Evolutionary conservation across 2,797 vertebrate genomes (phyloP).

Genomic region (Cossypha caffra): DNA sequence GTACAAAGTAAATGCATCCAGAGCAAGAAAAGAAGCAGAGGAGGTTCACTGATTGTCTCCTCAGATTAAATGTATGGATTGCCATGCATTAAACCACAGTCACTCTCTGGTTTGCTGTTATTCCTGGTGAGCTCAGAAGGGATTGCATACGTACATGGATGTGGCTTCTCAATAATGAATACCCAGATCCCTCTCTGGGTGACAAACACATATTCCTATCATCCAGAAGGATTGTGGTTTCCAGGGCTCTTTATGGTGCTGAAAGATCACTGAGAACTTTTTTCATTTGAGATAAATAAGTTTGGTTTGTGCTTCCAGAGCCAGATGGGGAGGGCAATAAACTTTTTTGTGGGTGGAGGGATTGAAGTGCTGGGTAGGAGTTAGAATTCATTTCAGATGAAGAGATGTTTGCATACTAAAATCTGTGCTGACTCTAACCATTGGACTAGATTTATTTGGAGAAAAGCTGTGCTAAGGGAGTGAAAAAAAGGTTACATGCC

Average conservation of each 20-base stretch:
- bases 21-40: neutral
- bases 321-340: neutral
- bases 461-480: neutral
- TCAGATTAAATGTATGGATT: neutral
- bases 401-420: neutral
- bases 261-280: neutral
- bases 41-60: neutral
- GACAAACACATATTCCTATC: neutral
- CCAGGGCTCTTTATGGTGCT: neutral
- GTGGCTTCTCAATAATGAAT: neutral
- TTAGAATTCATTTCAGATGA: constrained; percentile 11
- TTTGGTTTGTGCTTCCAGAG: neutral
- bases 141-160: rapidly evolving
- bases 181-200: neutral
- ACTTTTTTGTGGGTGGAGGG: neutral
- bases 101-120: neutral
- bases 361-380: neutral
- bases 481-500: neutral
- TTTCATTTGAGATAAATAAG: rapidly evolving
- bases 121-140: neutral
- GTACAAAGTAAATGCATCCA: neutral
- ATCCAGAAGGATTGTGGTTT: neutral
- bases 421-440: neutral
- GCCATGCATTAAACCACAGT: neutral
- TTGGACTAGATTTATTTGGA: neutral